Percentiles rank a stretch among this genome's conserved stretches.
phyloP scores from a whole-genome alignment of 1,140 invertebrate genomes.

The Hestina assimilis region DNA sequence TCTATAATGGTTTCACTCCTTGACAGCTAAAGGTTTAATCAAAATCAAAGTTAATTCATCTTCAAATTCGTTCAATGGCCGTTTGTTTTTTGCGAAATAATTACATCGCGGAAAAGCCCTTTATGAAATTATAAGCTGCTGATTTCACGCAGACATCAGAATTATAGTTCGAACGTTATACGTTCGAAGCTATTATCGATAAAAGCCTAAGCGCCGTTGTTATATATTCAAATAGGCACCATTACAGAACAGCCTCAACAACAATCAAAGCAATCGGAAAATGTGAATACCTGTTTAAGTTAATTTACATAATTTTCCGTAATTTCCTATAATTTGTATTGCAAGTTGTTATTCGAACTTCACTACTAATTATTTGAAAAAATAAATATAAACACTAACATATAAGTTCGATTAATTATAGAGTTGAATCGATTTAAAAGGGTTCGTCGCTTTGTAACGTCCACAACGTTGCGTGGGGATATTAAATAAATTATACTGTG shows the following conservation, averaged over 20 bases:
- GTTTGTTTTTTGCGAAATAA: too few relatives aligned
- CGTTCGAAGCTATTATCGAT: constrained; percentile 2
- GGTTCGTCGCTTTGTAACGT: constrained; percentile 19
- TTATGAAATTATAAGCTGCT: too few relatives aligned
- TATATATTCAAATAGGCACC: constrained; percentile 8
- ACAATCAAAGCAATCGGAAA: constrained; percentile 9
- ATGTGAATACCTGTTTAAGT: constrained; percentile 8
- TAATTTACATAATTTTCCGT: constrained; percentile 16
- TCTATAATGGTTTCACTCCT: too few relatives aligned
- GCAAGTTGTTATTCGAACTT: constrained; percentile 6
- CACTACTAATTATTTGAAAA: too few relatives aligned
- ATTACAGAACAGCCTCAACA: neutral
- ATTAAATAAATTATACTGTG: constrained; percentile 73
- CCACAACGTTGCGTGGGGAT: constrained; percentile 54
- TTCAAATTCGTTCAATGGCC: too few relatives aligned
- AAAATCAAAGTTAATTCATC: too few relatives aligned
- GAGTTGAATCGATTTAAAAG: neutral
- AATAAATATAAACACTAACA: too few relatives aligned
- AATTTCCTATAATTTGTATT: constrained; percentile 3
- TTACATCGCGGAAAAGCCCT: too few relatives aligned
- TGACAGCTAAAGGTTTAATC: too few relatives aligned
- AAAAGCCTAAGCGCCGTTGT: constrained; percentile 5
- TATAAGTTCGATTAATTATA: neutral
- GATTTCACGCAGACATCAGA: too few relatives aligned
- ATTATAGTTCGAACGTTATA: too few relatives aligned